Conservation (phyloP, 2,113 vertebrate genomes). For the Dicrurus megarhynchus region DNA sequence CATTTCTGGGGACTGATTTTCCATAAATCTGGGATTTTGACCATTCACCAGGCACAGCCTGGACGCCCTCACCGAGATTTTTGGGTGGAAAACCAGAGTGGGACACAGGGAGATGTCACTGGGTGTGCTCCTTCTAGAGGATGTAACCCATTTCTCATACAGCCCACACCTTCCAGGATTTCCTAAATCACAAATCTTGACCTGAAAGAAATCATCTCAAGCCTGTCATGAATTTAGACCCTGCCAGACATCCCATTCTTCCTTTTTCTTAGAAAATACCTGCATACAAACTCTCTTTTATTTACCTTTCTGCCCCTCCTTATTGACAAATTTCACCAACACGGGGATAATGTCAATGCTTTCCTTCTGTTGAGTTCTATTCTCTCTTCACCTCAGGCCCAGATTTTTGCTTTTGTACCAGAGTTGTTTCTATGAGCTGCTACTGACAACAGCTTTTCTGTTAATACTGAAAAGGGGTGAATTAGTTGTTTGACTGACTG, state of each 20-base stretch:
- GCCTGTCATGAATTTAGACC: neutral
- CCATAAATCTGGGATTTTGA: neutral
- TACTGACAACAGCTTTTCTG: neutral
- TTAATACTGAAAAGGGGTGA: neutral
- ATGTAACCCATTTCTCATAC: neutral
- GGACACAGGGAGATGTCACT: accelerated
- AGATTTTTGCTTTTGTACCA: neutral
- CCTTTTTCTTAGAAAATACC: neutral
- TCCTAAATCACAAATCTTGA: neutral
- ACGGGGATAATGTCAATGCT: neutral
- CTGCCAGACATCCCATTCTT: neutral
- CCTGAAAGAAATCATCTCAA: neutral
- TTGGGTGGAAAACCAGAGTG: neutral
- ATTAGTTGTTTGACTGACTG: neutral
- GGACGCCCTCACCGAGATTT: neutral
- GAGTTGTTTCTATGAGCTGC: neutral
- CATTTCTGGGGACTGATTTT: neutral
- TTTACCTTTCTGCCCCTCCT: neutral
- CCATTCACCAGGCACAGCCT: neutral
- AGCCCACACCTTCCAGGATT: neutral
- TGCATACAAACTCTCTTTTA: neutral
- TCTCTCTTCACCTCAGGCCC: neutral
- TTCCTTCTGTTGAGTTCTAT: neutral
- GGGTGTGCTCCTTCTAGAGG: neutral
- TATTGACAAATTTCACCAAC: neutral